Evolutionary conservation across 2,113 vertebrate genomes (phyloP).

Genomic region (Corythoichthys intestinalis): DNA sequence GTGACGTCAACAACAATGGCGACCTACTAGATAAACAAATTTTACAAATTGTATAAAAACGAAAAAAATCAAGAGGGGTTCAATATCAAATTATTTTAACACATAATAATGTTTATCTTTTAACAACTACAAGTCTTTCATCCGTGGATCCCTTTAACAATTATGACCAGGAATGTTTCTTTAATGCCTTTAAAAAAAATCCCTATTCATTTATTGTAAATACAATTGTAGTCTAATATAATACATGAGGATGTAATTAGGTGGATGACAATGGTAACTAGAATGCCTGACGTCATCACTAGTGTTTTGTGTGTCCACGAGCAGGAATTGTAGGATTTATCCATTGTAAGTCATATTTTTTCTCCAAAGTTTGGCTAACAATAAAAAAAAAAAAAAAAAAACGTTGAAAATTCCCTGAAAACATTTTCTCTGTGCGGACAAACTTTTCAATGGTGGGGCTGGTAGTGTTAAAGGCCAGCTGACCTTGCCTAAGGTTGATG

Average conservation of each 20-base stretch:
- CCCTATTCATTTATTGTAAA: no score
- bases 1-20: no score
- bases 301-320: neutral
- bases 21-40: no score
- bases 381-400: constrained; percentile 23
- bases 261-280: neutral
- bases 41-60: no score
- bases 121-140: no score
- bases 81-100: no score
- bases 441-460: constrained; percentile 13
- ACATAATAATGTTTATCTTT: no score
- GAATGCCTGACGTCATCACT: neutral
- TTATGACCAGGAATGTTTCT: neutral
- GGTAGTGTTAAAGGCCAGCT: constrained; percentile 21
- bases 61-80: no score
- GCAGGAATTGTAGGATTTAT: neutral
- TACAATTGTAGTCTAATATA: neutral
- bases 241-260: neutral
- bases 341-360: neutral
- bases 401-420: neutral
- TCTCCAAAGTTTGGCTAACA: neutral
- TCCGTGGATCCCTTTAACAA: neutral
- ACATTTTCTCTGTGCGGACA: neutral
- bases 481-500: constrained; percentile 47
- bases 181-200: no score